phyloP scores from a whole-genome alignment of 2,797 vertebrate genomes.

The Gallinago nigripennis region DNA sequence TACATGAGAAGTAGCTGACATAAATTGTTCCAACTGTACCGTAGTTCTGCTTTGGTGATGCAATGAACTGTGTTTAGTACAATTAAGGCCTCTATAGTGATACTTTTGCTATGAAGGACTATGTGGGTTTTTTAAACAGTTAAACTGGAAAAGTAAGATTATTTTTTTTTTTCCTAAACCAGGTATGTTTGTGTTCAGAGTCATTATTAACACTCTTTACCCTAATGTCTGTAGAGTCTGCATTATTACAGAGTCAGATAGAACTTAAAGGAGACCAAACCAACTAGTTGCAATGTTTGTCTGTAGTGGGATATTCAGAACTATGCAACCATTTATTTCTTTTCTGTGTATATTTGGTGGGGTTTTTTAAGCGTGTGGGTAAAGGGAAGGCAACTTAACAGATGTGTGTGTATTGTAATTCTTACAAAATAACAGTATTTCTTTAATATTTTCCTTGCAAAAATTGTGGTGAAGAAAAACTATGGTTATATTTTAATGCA shows the following conservation, averaged over 20 bases:
- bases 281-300: background rate
- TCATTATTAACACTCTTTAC: background rate
- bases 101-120: background rate
- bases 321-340: background rate
- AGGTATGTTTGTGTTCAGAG: background rate
- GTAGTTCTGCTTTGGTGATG: background rate
- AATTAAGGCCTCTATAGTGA: background rate
- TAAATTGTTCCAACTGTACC: background rate
- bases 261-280: background rate
- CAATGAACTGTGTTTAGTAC: background rate
- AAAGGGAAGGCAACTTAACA: background rate
- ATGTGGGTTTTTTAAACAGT: background rate
- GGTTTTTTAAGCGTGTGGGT: background rate
- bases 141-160: background rate
- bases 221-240: background rate
- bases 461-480: background rate
- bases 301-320: background rate
- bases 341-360: background rate
- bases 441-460: background rate
- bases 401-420: rapidly evolving
- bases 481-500: background rate
- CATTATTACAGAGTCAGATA: background rate
- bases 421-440: background rate
- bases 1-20: background rate
- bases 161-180: background rate